A percentile compares a stretch with the other conserved stretches of the same genome.
These are phyloP conservation scores for Glaucidium brasilianum DNA, from an alignment of 2,113 vertebrate species.

Conservation along the genomic window DNA sequence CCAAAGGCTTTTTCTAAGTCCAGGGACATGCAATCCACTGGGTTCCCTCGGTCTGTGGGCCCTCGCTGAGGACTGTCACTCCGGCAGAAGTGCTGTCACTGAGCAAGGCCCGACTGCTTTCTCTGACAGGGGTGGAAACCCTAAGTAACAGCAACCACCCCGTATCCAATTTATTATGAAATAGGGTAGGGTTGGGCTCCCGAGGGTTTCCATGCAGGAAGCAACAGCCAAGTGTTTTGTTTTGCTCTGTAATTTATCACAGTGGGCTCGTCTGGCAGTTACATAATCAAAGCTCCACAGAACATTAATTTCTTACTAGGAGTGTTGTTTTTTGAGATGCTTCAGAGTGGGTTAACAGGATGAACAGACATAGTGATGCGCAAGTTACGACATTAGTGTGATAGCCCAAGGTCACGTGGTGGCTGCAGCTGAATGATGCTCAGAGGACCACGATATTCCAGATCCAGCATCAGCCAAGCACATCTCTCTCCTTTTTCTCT, in stretches of 20 bases:
- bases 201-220: not conserved
- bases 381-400: too few species aligned
- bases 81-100: not conserved
- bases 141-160: not conserved
- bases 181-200: not conserved
- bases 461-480: not conserved
- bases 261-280: not conserved
- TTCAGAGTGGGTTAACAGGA: not conserved
- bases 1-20: not conserved
- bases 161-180: not conserved
- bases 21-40: not conserved
- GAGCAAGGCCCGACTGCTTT: not conserved
- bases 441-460: too few species aligned
- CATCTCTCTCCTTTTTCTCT: not conserved
- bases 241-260: not conserved
- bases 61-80: not conserved
- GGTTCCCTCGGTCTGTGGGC: not conserved
- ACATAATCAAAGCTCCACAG: not conserved
- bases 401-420: rapidly evolving
- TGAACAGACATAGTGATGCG: not conserved
- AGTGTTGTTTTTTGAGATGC: not conserved
- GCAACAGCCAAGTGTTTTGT: not conserved
- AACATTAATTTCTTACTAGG: not conserved
- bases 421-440: not conserved
- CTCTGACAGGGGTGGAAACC: not conserved